Base-by-base conservation (phyloP, 2,113 vertebrate species). In the Pogona vitticeps region DNA sequence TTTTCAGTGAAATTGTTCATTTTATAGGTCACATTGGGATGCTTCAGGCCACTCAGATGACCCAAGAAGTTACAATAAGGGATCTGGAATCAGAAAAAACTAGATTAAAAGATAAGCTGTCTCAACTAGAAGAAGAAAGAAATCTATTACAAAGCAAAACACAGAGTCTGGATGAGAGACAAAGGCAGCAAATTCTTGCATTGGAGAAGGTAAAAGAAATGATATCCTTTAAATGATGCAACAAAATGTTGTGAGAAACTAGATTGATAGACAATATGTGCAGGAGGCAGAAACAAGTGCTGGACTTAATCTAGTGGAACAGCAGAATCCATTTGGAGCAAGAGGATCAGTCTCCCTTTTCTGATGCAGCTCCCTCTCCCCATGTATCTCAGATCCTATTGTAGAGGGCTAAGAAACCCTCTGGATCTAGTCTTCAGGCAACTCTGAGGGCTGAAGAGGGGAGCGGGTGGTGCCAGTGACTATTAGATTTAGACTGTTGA, bases 41-140 rank as follows among this genome's bases (percentile, higher is more conserved):
- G 95, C 98, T 99, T 91, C 98, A 99, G 96, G 98, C 98, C 94
- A 98, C 98, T 82, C 98, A 99, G 89, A 98, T 99, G 98, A 99
- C 98, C 93, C 98, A 99, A 91, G 98, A 99, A 90, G 98, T 98
- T 65, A 98, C 98, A 92, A 99, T 99, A 95, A 97, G 98, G 93
- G 98, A 99, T 94, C 95, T 99, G 95, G 98, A 99, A 96, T 98
- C 98, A n/a, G 98, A 99, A 96, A 98, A 98, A 73, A 97, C 96
- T 88, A 97, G 97, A 85, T 96, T 98, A 95, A 98, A 97, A 93
- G 98, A 99, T 93, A 98, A 98, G 93, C 95, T 99, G 80, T 93
- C 97, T 87, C 96, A 98, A 5, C 95, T 99, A 94, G 98, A 99
- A 94, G 98, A 99, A 72, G 99, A 99, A 94, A 95, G 97, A 92